Evolutionary conservation across 2,113 vertebrate species (phyloP).

Genomic region (Anguilla rostrata): DNA sequence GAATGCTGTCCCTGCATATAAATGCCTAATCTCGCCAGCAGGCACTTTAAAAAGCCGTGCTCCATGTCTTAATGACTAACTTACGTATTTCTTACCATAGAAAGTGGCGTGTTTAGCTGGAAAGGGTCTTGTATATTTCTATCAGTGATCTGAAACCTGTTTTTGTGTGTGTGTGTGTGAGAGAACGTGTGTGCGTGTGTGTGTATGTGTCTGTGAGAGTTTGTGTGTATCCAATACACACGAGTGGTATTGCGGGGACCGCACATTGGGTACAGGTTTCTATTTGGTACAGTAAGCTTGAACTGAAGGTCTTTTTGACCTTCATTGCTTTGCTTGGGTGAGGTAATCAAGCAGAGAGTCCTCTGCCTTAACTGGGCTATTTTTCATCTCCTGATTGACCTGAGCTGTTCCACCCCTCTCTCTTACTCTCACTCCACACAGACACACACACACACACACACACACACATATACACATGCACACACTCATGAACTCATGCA

Average conservation of each 20-base stretch:
- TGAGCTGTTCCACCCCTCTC: not conserved
- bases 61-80: not conserved
- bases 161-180: not conserved
- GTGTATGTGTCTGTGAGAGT: too few relatives aligned
- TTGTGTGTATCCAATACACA: not conserved
- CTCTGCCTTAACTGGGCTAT: constrained; percentile 14
- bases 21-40: not conserved
- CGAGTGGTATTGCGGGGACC: not conserved
- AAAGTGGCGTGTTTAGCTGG: not conserved
- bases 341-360: constrained; percentile 12
- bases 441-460: not conserved
- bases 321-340: not conserved
- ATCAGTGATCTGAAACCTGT: too few relatives aligned
- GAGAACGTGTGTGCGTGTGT: not conserved
- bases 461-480: not conserved
- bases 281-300: not conserved
- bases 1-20: not conserved
- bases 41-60: not conserved
- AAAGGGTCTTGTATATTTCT: not conserved
- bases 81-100: not conserved
- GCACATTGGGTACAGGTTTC: not conserved
- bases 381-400: constrained; percentile 11
- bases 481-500: constrained; percentile 6
- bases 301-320: not conserved
- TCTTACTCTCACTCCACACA: too few relatives aligned